These are phyloP conservation scores for Synanthedon myopaeformis DNA, from an alignment of 2,888 invertebrate genomes.

Conservation along the genomic window DNA sequence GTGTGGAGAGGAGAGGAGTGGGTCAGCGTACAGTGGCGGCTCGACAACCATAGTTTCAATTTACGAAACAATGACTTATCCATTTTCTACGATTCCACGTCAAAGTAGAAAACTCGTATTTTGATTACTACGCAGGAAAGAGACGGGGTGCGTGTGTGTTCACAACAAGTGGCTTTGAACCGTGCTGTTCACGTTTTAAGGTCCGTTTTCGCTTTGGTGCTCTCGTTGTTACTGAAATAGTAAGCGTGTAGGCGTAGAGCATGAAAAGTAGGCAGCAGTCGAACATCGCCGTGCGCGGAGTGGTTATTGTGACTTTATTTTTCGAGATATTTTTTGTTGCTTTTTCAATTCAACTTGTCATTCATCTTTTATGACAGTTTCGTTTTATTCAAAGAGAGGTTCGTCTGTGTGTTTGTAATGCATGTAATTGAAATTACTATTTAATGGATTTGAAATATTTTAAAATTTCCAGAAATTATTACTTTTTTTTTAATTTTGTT, in stretches of 20 bases:
- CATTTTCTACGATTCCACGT: constrained; percentile 67
- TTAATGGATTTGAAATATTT: too few relatives aligned
- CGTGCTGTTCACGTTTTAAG: constrained; percentile 27
- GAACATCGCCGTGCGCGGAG: constrained; percentile 48
- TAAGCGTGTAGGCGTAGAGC: constrained; percentile 64
- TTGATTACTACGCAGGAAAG: constrained; percentile 69
- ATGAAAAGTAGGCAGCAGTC: constrained; percentile 69
- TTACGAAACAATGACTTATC: constrained; percentile 69
- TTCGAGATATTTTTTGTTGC: constrained; percentile 2
- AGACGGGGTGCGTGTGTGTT: constrained; percentile 49
- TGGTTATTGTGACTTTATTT: constrained; percentile 37
- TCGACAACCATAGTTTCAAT: constrained; percentile 62
- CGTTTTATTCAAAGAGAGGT: too few relatives aligned
- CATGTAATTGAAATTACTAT: too few relatives aligned
- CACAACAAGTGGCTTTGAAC: constrained; percentile 22
- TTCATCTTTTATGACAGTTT: too few relatives aligned
- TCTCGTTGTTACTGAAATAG: constrained; percentile 55
- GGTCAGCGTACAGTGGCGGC: constrained; percentile 36
- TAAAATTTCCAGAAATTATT: too few relatives aligned
- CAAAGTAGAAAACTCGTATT: constrained; percentile 67
- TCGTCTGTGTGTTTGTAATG: too few relatives aligned
- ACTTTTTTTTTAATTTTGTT: too few relatives aligned
- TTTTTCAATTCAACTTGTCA: background rate
- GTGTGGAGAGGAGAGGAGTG: constrained; percentile 17
- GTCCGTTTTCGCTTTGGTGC: constrained; percentile 33